phyloP scores from a whole-genome alignment of 2,797 vertebrate species.

The Phyllotis vaccarum region DNA sequence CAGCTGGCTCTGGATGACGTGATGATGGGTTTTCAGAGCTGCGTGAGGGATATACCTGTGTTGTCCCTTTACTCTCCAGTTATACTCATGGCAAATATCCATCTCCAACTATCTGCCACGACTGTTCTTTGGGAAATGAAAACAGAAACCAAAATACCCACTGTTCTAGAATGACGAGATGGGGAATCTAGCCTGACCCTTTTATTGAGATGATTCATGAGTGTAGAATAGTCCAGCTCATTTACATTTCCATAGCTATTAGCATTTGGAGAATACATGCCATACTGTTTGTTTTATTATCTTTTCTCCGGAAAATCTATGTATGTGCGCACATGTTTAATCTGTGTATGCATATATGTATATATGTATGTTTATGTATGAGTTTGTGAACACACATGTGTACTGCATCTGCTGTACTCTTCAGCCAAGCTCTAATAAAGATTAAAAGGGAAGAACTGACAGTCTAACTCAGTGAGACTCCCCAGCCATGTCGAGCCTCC shows the following conservation, averaged over 20 bases:
- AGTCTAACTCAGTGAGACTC: neutral
- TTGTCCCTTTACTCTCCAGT: neutral
- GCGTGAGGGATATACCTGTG: neutral
- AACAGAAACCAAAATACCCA: slow-evolving; percentile 31
- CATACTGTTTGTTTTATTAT: neutral
- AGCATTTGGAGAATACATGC: neutral
- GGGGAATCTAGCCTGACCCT: neutral
- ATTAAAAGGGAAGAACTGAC: neutral
- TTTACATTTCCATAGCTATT: neutral
- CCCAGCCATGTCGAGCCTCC: neutral
- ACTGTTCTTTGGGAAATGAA: slow-evolving; percentile 52
- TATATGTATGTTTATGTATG: no score
- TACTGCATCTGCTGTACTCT: neutral
- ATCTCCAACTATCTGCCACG: neutral
- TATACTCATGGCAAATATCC: slow-evolving; percentile 40
- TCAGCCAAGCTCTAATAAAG: neutral
- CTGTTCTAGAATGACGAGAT: neutral
- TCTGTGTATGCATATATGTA: neutral
- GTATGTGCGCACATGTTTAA: neutral
- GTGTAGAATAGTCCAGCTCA: neutral
- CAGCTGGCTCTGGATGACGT: neutral
- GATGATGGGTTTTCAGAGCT: slow-evolving; percentile 13
- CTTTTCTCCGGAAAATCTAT: neutral
- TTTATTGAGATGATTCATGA: neutral
- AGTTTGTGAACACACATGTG: accelerated